Conservation (phyloP, 2,888 invertebrate species). For the Pammene aurita region DNA sequence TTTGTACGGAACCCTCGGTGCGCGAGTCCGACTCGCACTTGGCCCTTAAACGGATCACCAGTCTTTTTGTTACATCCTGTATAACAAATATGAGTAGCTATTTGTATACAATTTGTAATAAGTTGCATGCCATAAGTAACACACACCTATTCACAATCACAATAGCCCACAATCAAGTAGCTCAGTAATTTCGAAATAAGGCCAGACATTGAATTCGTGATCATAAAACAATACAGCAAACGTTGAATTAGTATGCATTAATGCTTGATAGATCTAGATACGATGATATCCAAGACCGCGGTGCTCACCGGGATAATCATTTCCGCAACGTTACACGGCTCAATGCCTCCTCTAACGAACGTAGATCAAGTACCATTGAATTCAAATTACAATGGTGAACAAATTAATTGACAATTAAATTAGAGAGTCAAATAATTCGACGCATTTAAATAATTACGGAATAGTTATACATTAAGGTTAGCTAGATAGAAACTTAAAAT, state of each 20-base stretch:
- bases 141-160: no score
- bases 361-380: conserved; percentile 15
- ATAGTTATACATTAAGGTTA: neutral
- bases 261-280: neutral
- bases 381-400: conserved; percentile 17
- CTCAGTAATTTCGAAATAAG: no score
- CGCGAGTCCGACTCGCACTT: no score
- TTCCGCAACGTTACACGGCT: conserved; percentile 4
- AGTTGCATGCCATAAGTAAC: no score
- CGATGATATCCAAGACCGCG: neutral
- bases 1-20: no score
- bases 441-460: neutral
- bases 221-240: neutral
- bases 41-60: no score
- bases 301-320: conserved; percentile 12
- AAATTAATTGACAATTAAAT: conserved; percentile 25
- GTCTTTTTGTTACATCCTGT: no score
- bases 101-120: no score
- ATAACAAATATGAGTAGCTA: no score
- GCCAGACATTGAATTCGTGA: neutral
- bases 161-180: no score
- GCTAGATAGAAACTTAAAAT: neutral
- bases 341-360: conserved; percentile 21
- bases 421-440: conserved; percentile 1
- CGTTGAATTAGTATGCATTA: neutral